Evolutionary conservation across 1,140 invertebrate species (phyloP).

Genomic region (Camponotus pennsylvanicus): DNA sequence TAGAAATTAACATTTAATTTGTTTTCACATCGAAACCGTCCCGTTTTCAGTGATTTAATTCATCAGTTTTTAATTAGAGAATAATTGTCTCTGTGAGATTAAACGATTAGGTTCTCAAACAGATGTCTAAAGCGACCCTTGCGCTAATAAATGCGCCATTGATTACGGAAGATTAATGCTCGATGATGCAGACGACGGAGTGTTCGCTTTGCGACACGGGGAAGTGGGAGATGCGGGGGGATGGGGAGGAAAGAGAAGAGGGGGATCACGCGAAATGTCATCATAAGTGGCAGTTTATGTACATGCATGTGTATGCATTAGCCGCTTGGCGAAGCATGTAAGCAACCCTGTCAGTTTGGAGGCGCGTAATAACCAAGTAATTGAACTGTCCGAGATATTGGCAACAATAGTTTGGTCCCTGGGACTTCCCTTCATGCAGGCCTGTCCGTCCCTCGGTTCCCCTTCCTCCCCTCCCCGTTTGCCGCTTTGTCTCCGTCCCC

Average conservation of each 20-base stretch:
- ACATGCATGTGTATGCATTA: conserved; percentile 70
- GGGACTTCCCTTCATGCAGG: conserved; percentile 55
- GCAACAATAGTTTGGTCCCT: conserved; percentile 71
- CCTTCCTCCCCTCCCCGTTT: conserved; percentile 35
- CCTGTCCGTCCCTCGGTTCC: conserved; percentile 43
- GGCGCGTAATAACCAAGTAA: conserved; percentile 82
- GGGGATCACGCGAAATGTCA: conserved; percentile 51
- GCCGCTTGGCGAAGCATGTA: conserved; percentile 76
- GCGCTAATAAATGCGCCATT: conserved; percentile 12
- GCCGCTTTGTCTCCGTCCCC: conserved; percentile 50
- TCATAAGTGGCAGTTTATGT: conserved; percentile 63
- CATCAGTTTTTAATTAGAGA: conserved; percentile 15
- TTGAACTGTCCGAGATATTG: conserved; percentile 81
- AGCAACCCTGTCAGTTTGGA: conserved; percentile 78
- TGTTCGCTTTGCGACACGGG: conserved; percentile 40
- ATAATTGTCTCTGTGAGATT: neutral
- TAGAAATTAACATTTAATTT: neutral
- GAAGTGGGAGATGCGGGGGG: no score
- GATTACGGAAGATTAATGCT: conserved; percentile 53
- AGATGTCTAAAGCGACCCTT: conserved; percentile 21
- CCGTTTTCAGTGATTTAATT: neutral
- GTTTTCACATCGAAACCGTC: neutral
- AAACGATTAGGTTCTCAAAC: conserved; percentile 23
- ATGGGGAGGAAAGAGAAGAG: no score
- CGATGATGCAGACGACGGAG: conserved; percentile 48